Evolutionary conservation across 2,888 invertebrate genomes (phyloP).

Genomic region (Microctonus hyperodae): DNA sequence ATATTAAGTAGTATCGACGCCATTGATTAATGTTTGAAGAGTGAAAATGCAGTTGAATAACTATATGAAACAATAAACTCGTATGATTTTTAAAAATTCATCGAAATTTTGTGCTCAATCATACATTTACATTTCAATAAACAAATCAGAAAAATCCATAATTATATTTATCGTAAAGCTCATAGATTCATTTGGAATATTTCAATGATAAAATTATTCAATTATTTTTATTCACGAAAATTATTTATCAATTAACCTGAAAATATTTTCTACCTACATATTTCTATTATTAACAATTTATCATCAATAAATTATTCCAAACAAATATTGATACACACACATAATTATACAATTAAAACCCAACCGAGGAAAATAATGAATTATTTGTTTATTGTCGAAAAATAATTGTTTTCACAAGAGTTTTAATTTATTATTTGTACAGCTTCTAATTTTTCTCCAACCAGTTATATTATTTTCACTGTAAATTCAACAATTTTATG

Average conservation of each 20-base stretch:
- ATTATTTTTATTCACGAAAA: not conserved
- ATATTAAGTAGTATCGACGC: not conserved
- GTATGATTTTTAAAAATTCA: slow-evolving; percentile 20
- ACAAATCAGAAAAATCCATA: not conserved
- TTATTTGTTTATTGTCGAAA: not conserved
- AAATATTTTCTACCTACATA: not conserved
- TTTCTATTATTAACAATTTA: not conserved
- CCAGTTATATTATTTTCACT: not conserved
- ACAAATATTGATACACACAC: not conserved
- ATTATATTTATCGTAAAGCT: not conserved
- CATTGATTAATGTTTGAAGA: not conserved
- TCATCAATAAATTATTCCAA: not conserved
- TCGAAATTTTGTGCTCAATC: slow-evolving; percentile 21
- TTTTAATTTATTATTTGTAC: slow-evolving; percentile 11
- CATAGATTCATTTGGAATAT: not conserved
- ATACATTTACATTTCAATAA: slow-evolving; percentile 19
- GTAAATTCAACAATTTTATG: not conserved
- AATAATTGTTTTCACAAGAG: not conserved
- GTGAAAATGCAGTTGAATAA: not conserved
- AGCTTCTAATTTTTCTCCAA: not conserved
- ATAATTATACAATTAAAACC: not conserved
- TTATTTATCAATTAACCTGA: too few species aligned
- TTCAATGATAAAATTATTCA: not conserved
- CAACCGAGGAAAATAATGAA: not conserved
- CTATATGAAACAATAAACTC: not conserved